These are phyloP conservation scores for Melopsittacus undulatus DNA, from an alignment of 2,797 vertebrate genomes.

Conservation along the genomic window DNA sequence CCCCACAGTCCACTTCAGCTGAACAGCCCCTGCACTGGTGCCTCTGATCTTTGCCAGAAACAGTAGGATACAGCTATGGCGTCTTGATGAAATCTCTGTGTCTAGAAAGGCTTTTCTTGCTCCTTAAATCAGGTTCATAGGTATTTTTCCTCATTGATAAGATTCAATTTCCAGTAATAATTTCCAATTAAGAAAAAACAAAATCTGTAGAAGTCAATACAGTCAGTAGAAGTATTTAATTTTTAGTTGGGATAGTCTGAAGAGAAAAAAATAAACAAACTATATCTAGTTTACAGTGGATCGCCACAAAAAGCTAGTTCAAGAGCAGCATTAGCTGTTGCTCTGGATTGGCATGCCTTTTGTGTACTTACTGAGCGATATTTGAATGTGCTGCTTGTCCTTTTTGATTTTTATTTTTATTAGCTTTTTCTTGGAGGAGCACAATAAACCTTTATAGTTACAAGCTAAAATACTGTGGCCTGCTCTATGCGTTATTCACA, in stretches of 20 bases:
- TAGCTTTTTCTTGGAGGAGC: slow-evolving; percentile 17
- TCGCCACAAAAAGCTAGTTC: not conserved
- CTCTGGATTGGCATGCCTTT: not conserved
- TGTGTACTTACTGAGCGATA: slow-evolving; percentile 6
- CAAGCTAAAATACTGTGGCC: slow-evolving; percentile 15
- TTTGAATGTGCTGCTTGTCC: slow-evolving; percentile 40
- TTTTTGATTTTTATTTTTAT: slow-evolving; percentile 30
- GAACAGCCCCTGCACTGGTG: not conserved
- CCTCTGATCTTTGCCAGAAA: not conserved
- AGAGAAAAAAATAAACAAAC: not conserved
- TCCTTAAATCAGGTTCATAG: not conserved
- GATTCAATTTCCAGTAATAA: not conserved
- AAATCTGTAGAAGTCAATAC: not conserved
- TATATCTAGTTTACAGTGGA: not conserved
- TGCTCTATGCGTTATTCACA: slow-evolving; percentile 7
- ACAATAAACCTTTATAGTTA: slow-evolving; percentile 28
- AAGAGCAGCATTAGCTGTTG: not conserved
- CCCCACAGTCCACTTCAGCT: not conserved
- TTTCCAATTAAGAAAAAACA: not conserved
- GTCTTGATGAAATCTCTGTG: not conserved
- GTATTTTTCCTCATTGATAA: not conserved
- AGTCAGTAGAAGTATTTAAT: not conserved
- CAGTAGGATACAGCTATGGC: not conserved
- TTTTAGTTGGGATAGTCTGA: not conserved
- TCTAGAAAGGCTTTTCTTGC: not conserved